These are phyloP conservation scores for Pampus argenteus DNA, from an alignment of 2,797 vertebrate species.

Conservation along the genomic window DNA sequence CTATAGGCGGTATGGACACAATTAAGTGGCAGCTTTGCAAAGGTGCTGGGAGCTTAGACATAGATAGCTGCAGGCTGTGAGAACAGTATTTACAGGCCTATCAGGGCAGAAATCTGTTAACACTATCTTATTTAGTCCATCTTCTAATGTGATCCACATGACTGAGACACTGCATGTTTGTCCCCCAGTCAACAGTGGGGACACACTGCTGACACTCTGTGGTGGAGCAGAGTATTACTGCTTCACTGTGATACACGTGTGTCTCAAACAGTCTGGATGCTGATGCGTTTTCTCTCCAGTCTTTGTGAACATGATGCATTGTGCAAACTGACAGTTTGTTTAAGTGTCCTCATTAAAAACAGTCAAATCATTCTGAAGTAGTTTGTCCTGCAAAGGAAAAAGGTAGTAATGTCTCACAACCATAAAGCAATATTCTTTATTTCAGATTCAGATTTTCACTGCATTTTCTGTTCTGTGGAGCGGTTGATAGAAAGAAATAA, in stretches of 20 bases:
- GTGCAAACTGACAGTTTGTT: not conserved
- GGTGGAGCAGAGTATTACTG: constrained; percentile 29
- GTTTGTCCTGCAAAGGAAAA: not conserved
- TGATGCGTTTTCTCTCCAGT: not conserved
- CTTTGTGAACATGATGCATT: too few species aligned
- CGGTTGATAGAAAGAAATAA: not conserved
- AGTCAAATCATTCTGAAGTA: not conserved
- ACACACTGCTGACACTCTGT: constrained; percentile 55
- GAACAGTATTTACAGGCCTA: not conserved
- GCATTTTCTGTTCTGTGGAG: not conserved
- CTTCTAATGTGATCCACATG: constrained; percentile 1
- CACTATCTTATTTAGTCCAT: not conserved
- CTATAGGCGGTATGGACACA: too few species aligned
- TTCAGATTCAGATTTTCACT: not conserved
- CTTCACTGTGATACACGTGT: not conserved
- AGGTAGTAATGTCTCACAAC: not conserved
- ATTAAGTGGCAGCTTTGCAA: too few species aligned
- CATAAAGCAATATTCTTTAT: not conserved
- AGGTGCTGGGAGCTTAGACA: too few species aligned
- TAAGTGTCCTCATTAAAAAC: not conserved
- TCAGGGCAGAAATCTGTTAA: not conserved
- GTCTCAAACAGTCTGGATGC: not conserved
- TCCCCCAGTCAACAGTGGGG: not conserved
- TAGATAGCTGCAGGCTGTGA: constrained; percentile 10
- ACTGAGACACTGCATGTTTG: not conserved